These are phyloP conservation scores for Phalloptychus januarius DNA, from an alignment of 2,797 vertebrate species.

Conservation along the genomic window DNA sequence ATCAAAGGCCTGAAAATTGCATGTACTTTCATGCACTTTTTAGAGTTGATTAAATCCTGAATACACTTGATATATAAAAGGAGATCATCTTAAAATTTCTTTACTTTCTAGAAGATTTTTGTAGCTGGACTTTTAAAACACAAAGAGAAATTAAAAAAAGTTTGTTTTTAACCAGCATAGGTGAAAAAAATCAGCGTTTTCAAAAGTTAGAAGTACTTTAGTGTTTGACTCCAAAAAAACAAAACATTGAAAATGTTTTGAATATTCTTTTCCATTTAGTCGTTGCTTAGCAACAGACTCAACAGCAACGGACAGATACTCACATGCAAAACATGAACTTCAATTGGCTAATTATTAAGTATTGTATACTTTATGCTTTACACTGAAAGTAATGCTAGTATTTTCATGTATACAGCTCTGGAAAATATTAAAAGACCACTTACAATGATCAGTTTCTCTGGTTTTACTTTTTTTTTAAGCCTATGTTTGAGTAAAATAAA, in stretches of 20 bases:
- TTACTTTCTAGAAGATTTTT: neutral
- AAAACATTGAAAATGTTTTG: neutral
- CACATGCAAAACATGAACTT: neutral
- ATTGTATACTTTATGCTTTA: neutral
- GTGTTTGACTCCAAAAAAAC: neutral
- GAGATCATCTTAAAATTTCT: neutral
- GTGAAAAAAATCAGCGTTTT: neutral
- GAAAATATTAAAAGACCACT: too few relatives aligned
- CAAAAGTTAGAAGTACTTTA: neutral
- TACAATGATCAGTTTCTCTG: too few relatives aligned
- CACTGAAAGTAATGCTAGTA: neutral
- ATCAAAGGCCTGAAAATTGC: neutral
- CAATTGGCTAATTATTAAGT: neutral
- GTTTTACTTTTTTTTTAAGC: too few relatives aligned
- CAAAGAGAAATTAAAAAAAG: neutral
- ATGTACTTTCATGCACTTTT: neutral
- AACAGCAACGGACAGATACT: neutral
- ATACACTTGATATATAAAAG: neutral
- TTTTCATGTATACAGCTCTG: neutral
- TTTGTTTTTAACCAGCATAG: neutral
- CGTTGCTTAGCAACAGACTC: slow-evolving; percentile 5
- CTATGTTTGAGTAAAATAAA: too few relatives aligned
- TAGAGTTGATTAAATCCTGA: neutral
- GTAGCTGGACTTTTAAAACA: neutral
- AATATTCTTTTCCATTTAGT: neutral